A percentile compares a stretch with the other conserved stretches of the same genome.
phyloP scores from a whole-genome alignment of 2,797 vertebrate species.

The Lutra lutra region DNA sequence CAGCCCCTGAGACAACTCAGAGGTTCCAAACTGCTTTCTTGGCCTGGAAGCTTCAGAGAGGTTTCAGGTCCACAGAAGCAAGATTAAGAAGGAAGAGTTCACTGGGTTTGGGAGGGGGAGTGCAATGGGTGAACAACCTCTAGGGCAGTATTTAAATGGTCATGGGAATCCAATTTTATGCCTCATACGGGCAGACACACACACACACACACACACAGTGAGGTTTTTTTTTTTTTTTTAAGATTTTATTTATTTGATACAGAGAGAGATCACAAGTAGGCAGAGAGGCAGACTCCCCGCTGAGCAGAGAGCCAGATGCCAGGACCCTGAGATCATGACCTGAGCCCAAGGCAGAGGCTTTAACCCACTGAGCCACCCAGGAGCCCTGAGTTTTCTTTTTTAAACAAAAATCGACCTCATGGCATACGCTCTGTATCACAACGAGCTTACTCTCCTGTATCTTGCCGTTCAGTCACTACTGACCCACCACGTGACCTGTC shows the following conservation, averaged over 20 bases:
- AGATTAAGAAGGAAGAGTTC: background rate
- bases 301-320: no score
- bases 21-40: background rate
- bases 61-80: background rate
- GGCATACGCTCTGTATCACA: no score
- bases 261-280: no score
- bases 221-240: background rate
- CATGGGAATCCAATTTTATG: background rate
- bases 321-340: no score
- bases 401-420: background rate
- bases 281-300: no score
- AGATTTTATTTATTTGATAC: no score
- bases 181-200: background rate
- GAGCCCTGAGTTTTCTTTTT: background rate
- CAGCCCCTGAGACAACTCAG: background rate
- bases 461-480: no score
- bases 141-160: background rate
- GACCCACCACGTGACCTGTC: no score
- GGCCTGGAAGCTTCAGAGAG: background rate
- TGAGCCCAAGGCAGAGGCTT: no score
- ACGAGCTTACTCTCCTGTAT: no score
- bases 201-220: background rate
- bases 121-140: background rate
- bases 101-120: background rate
- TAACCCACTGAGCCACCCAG: no score